A percentile compares a stretch with the other conserved stretches of the same genome.
Conservation (phyloP, 2,797 vertebrate species). For the Scyliorhinus canicula region DNA sequence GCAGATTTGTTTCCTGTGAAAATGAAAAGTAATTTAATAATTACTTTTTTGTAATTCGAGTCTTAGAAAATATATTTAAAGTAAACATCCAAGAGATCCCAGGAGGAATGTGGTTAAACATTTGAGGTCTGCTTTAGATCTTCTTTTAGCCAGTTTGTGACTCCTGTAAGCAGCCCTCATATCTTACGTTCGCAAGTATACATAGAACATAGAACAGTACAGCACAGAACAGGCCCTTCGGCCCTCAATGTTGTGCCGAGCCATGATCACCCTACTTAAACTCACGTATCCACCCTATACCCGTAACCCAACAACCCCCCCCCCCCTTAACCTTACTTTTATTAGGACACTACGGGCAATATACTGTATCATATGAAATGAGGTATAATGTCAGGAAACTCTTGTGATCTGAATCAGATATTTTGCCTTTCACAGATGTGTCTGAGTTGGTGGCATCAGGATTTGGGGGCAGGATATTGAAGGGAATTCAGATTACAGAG, state of each 20-base stretch:
- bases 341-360: too few species aligned
- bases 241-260: too few species aligned
- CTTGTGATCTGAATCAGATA: constrained; percentile 7
- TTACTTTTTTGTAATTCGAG: not conserved
- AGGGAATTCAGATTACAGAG: not conserved
- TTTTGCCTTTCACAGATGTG: not conserved
- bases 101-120: not conserved
- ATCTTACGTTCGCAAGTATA: not conserved
- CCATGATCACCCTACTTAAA: too few species aligned
- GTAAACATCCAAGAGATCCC: not conserved
- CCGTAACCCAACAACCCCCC: too few species aligned
- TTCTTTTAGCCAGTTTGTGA: not conserved
- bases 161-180: not conserved
- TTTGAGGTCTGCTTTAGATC: not conserved
- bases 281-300: too few species aligned
- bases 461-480: not conserved
- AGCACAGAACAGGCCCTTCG: too few species aligned
- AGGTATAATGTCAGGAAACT: not conserved
- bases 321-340: too few species aligned
- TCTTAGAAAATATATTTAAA: not conserved
- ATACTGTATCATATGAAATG: not conserved
- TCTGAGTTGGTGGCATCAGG: not conserved
- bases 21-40: not conserved
- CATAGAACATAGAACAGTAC: too few species aligned
- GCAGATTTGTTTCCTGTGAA: constrained; percentile 66